These are phyloP conservation scores for Leptatherina wallacei DNA, from an alignment of 2,797 vertebrate species.

Conservation along the genomic window DNA sequence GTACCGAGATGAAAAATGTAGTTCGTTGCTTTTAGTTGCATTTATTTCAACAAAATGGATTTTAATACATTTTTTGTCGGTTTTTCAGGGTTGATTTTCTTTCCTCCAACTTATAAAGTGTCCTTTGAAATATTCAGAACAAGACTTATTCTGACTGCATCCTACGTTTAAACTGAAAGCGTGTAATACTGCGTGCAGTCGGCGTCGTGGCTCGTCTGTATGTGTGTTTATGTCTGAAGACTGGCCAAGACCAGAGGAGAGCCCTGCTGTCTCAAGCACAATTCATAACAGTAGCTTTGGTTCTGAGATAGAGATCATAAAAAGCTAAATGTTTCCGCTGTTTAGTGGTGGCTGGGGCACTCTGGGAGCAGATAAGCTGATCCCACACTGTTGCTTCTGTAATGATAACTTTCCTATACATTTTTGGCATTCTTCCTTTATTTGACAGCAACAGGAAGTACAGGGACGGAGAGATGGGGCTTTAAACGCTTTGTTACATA, in stretches of 20 bases:
- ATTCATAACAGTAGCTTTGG: constrained; percentile 40
- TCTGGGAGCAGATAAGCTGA: constrained; percentile 56
- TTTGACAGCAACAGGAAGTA: constrained; percentile 26
- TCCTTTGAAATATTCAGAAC: not conserved
- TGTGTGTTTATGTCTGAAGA: constrained; percentile 9
- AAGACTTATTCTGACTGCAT: too few species aligned
- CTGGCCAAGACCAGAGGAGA: constrained; percentile 12
- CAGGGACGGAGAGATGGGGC: not conserved
- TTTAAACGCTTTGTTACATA: not conserved
- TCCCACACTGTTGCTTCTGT: constrained; percentile 37
- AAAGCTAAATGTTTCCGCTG: constrained; percentile 72
- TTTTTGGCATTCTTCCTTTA: constrained; percentile 57
- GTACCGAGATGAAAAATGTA: constrained; percentile 30
- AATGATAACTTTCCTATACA: constrained; percentile 33
- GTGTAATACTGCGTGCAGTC: not conserved
- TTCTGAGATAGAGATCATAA: constrained; percentile 73
- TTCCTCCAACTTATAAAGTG: not conserved
- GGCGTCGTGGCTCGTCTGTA: constrained; percentile 1
- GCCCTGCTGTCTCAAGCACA: constrained; percentile 19
- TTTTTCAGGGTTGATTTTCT: constrained; percentile 3
- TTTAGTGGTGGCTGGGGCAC: constrained; percentile 59
- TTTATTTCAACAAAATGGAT: not conserved
- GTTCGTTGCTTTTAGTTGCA: not conserved
- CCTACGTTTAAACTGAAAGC: constrained; percentile 4
- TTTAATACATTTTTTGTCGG: not conserved